These are phyloP conservation scores for Ursus arctos DNA, from an alignment of 2,113 vertebrate genomes.

Conservation along the genomic window DNA sequence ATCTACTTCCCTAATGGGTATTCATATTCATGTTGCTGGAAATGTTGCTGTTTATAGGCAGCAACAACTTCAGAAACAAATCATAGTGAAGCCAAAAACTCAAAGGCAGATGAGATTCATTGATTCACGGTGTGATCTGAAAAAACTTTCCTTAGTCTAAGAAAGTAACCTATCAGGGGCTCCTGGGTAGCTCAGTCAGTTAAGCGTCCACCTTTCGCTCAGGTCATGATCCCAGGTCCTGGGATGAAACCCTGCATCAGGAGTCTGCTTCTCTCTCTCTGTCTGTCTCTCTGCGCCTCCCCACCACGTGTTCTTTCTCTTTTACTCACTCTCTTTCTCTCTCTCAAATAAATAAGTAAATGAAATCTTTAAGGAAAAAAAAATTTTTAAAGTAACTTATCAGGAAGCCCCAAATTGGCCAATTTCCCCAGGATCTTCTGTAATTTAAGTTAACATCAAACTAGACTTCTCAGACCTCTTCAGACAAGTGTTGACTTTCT, in stretches of 20 bases:
- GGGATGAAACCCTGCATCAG: too few relatives aligned
- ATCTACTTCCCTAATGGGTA: not conserved
- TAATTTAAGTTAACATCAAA: not conserved
- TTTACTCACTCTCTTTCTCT: too few relatives aligned
- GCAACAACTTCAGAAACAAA: slow-evolving; percentile 60
- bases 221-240: too few relatives aligned
- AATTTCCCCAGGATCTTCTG: not conserved
- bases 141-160: slow-evolving; percentile 8
- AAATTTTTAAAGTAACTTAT: not conserved
- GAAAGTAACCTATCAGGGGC: not conserved
- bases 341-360: too few relatives aligned
- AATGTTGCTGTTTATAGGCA: not conserved
- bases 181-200: not conserved
- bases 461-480: not conserved
- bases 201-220: not conserved
- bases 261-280: too few relatives aligned
- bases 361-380: too few relatives aligned
- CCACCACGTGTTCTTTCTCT: too few relatives aligned
- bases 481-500: not conserved
- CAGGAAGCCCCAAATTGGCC: not conserved
- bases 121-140: not conserved
- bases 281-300: too few relatives aligned
- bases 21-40: not conserved
- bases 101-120: not conserved
- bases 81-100: not conserved